Evolutionary conservation across 1,140 invertebrate species (phyloP), one percentile per base, ranked within the genome.

Genomic region (Daktulosphaira vitifoliae): DNA sequence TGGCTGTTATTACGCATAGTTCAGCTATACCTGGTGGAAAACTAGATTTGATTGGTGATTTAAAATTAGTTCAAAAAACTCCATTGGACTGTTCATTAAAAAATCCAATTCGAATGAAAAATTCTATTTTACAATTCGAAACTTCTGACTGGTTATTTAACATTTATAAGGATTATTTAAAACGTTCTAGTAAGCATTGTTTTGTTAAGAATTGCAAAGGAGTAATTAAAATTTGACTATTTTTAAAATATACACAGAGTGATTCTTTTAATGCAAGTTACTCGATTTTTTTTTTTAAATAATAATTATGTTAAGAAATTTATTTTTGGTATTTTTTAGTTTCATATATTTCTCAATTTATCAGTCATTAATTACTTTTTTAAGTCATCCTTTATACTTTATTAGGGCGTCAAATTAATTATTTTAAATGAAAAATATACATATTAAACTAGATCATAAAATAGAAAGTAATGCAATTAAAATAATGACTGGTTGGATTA

Each of bases 51-150:
- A 74, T 77, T 70, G 82, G 78, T 18, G 81, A 84, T 72, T 68
- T 87, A 22, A 65, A 74, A 29, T 71, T 85, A 11, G 73, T 76
- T 48, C 84, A 86, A 74, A 79, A 75, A 50, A 69, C 76, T 49
- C 80, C 81, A 38, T 71, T 86, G 73, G 75, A 66, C 71, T 78
- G 20, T 71, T 77, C 54, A 70, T 2, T 29, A 15, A 68, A 18
- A 33, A 51, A 69, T 42, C n/a, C 29, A 15, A 38, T 39, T 20
- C 67, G 62, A 33, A 65, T 68, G 29, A 42, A 69, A 49, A 68
- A 23, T 23, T 22, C 20, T 26, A 62, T 67, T 29, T 23, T 66
- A 8, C 16, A 15, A n/a, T 62, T 46, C 29, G 44, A 38, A 56
- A 54, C 42, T 46, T 54, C 65, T 8, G 52, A 67, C 20, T 50